Evolutionary conservation across 2,888 invertebrate species (phyloP).

Genomic region (Leucozona laternaria): DNA sequence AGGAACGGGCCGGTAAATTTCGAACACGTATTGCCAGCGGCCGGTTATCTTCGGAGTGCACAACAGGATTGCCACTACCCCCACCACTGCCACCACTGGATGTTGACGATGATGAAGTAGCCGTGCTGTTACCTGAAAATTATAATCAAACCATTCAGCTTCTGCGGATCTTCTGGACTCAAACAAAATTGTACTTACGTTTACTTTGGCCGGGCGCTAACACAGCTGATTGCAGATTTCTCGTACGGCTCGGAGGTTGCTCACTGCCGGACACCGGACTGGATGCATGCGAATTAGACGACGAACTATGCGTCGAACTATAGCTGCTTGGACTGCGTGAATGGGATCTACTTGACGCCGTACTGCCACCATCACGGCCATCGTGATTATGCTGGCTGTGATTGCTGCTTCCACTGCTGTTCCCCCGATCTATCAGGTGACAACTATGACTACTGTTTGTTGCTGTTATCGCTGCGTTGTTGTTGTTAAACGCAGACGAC

Average conservation of each 20-base stretch:
- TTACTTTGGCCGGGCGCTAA: conserved; percentile 78
- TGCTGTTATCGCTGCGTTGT: conserved; percentile 70
- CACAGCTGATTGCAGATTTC: conserved; percentile 85
- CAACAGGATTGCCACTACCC: conserved; percentile 82
- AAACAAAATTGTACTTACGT: conserved; percentile 57
- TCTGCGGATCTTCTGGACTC: not conserved
- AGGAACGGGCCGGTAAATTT: conserved; percentile 94
- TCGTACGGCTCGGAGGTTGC: conserved; percentile 77
- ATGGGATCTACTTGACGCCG: conserved; percentile 85
- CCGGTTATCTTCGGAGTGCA: conserved; percentile 86
- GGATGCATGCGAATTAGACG: conserved; percentile 83
- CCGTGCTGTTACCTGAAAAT: conserved; percentile 77
- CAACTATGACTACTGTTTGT: conserved; percentile 77
- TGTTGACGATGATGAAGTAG: conserved; percentile 78
- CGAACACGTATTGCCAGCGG: conserved; percentile 95
- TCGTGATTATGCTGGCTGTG: conserved; percentile 81
- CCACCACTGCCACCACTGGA: conserved; percentile 80
- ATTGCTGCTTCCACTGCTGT: conserved; percentile 79
- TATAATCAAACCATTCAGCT: not conserved
- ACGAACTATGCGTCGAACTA: conserved; percentile 83
- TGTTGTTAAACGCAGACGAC: conserved; percentile 53
- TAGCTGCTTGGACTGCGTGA: conserved; percentile 84
- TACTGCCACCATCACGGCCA: conserved; percentile 81
- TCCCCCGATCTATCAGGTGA: conserved; percentile 77
- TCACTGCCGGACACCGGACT: conserved; percentile 83